Percentiles rank a stretch among this genome's conserved stretches.
These are phyloP conservation scores for Eulithis testata DNA, from an alignment of 2,888 invertebrate species.

Conservation along the genomic window DNA sequence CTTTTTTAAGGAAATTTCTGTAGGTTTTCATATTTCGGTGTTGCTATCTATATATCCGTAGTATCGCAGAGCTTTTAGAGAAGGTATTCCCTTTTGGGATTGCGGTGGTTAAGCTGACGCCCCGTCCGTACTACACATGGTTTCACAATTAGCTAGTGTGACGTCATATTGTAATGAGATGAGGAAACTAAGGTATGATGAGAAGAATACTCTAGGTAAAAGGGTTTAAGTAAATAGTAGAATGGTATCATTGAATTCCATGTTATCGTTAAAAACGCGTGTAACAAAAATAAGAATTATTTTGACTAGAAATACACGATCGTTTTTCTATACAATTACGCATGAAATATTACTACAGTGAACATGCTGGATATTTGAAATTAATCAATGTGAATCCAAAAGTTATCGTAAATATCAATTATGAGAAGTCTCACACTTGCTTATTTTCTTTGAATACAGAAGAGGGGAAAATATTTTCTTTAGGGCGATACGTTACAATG, in stretches of 20 bases:
- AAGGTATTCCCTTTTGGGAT: constrained; percentile 50
- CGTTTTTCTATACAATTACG: too few species aligned
- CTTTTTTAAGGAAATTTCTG: constrained; percentile 29
- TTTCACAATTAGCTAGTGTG: constrained; percentile 34
- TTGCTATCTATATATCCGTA: constrained; percentile 17
- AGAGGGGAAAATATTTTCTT: constrained; percentile 27
- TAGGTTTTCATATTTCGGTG: constrained; percentile 15
- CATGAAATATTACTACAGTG: too few species aligned
- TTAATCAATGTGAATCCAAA: constrained; percentile 7
- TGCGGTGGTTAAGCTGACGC: constrained; percentile 49
- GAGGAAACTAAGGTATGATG: too few species aligned
- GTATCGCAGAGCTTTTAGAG: constrained; percentile 26
- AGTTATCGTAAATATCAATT: constrained; percentile 4
- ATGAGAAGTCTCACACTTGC: constrained; percentile 20
- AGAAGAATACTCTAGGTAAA: not conserved
- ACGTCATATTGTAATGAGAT: constrained; percentile 26
- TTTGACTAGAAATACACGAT: too few species aligned
- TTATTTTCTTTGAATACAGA: constrained; percentile 29
- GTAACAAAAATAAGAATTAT: too few species aligned
- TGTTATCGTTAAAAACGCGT: too few species aligned
- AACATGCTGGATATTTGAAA: not conserved
- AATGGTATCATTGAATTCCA: too few species aligned
- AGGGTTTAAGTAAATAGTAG: not conserved
- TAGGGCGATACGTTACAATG: constrained; percentile 30
- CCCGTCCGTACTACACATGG: constrained; percentile 25